These are phyloP conservation scores for Smittia aterrima DNA, from an alignment of 2,888 invertebrate genomes.

Conservation along the genomic window DNA sequence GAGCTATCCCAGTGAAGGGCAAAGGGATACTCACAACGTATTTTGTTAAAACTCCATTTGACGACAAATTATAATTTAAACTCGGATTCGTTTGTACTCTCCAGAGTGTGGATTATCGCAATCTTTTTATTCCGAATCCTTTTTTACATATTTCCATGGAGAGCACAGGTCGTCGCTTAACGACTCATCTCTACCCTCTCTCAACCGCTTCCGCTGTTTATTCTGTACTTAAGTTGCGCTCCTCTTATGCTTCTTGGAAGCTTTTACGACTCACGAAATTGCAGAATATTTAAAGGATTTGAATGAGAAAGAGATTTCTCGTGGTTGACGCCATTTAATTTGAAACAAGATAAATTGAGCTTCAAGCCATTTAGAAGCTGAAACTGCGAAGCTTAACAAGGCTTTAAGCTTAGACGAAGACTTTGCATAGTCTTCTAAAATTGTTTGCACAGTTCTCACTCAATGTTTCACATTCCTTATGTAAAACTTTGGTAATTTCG, in stretches of 20 bases:
- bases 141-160: constrained; percentile 1
- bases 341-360: neutral
- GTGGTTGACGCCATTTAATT: neutral
- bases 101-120: neutral
- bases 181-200: neutral
- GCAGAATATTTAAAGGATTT: neutral
- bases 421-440: no score
- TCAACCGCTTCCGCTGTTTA: neutral
- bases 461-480: no score
- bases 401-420: neutral
- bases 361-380: neutral
- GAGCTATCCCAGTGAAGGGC: constrained; percentile 92
- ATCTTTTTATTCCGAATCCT: neutral
- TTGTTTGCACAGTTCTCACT: no score
- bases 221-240: neutral
- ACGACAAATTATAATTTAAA: constrained; percentile 52
- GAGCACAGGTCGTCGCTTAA: neutral
- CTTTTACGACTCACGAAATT: neutral
- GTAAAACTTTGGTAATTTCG: no score
- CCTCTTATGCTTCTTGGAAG: neutral
- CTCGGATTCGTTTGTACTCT: neutral
- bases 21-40: constrained; percentile 88
- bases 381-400: neutral
- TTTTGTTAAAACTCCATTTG: constrained; percentile 83
- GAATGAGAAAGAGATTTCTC: neutral